phyloP scores from a whole-genome alignment of 2,888 invertebrate species.

The Pristionchus arcanus region DNA sequence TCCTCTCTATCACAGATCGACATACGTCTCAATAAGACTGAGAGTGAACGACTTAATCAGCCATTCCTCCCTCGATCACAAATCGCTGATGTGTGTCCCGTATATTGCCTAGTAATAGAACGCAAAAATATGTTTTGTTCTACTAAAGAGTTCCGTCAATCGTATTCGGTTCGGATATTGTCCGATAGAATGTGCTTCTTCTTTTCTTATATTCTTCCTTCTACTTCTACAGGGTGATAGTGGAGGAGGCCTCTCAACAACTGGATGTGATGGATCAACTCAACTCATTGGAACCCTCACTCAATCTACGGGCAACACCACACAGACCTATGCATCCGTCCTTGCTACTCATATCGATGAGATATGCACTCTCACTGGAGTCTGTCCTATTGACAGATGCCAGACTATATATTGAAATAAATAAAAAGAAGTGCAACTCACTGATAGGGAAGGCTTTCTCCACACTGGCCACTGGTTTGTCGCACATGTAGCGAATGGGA shows the following conservation, averaged over 20 bases:
- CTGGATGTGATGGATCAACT: background rate
- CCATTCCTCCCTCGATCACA: background rate
- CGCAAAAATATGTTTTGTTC: no score
- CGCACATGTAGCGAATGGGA: conserved; percentile 63
- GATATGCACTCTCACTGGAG: conserved; percentile 36
- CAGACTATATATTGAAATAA: background rate
- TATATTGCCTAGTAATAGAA: no score
- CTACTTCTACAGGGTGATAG: conserved; percentile 18
- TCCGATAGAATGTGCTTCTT: background rate
- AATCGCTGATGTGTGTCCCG: background rate
- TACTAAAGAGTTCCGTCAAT: no score
- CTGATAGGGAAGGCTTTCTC: conserved; percentile 62
- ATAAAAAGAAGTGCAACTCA: conserved; percentile 31
- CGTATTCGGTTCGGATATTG: no score
- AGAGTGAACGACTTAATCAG: background rate
- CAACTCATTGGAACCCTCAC: background rate
- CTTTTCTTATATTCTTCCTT: background rate
- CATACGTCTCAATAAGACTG: background rate
- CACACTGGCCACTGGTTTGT: conserved; percentile 61
- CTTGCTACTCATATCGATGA: conserved; percentile 22
- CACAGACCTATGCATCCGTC: background rate
- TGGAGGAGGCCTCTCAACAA: conserved; percentile 2
- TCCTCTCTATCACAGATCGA: background rate
- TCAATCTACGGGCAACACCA: background rate
- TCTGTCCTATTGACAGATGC: background rate